Conservation (phyloP, 1,140 invertebrate species). For the Akabosia matsudoensis region DNA sequence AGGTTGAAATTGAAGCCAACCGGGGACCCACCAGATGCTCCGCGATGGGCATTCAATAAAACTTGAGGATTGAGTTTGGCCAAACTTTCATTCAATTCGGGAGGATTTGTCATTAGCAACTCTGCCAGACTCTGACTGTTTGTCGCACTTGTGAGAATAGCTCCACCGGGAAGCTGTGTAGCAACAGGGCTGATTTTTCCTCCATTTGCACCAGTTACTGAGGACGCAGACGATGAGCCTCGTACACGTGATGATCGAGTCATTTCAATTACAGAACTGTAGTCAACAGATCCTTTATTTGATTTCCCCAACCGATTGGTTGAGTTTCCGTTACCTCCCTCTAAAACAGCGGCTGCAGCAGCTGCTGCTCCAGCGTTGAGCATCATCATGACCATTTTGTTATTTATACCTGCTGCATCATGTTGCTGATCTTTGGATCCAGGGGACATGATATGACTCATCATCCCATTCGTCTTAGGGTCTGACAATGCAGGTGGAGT, state of each 20-base stretch:
- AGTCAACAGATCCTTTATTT: slow-evolving; percentile 18
- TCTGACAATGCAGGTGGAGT: slow-evolving; percentile 34
- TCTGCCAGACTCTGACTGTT: slow-evolving; percentile 42
- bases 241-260: background rate
- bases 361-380: slow-evolving; percentile 25
- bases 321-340: background rate
- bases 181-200: slow-evolving; percentile 38
- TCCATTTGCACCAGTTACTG: background rate
- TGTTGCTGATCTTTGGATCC: background rate
- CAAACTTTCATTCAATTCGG: slow-evolving; percentile 43
- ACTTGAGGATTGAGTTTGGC: slow-evolving; percentile 44
- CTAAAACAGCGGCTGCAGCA: slow-evolving; percentile 47
- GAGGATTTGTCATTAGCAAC: slow-evolving; percentile 40
- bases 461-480: slow-evolving; percentile 38
- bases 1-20: slow-evolving; percentile 25
- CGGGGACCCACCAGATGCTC: slow-evolving; percentile 21
- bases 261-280: slow-evolving; percentile 5
- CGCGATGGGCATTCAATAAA: slow-evolving; percentile 26
- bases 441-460: slow-evolving; percentile 26
- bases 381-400: slow-evolving; percentile 36
- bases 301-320: background rate
- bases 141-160: slow-evolving; percentile 36
- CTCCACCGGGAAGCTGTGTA: slow-evolving; percentile 44
- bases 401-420: background rate
- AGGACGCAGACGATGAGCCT: background rate